Base-by-base conservation (phyloP, 2,797 vertebrate genomes). In the Acanthurus lineatus region DNA sequence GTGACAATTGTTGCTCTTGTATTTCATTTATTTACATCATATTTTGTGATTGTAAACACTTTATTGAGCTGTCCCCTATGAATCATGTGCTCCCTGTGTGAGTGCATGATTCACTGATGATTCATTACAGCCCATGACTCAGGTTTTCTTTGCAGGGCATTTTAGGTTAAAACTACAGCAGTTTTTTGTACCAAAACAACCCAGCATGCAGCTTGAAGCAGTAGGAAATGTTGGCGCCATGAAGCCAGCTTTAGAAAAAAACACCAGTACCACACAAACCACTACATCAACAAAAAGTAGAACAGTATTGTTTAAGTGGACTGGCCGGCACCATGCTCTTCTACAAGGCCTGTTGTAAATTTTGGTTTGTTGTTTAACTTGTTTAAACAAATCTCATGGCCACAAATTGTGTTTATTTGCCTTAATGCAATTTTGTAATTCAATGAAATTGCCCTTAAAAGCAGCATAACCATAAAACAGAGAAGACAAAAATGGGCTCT, bases 51-150 rank as follows among this genome's bases (percentile, higher is more conserved):
- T 22, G 0, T 0, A n/a, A 32, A 56, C 61, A 44, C 44, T 20
- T 70, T 20, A 22, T n/a, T 35, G 22, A 67, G 9, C 16, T 77
- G 48, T 61, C 69, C 61, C 11, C 45, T 12, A 32, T 87, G 81
- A 86, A 6, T 88, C 77, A 77, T 60, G 8, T 42, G 1, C 45
- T 62, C 40, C 54, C 22, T 17, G 40, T 49, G 45, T 66, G 44
- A 75, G 17, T 5, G 28, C 17, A 19, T 86, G 76, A 87, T 3
- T 89, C 85, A 85, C 32, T 5, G 48, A 69, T 84, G 83, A 83
- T 0, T 90, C 81, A 86, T 9, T 1, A 42, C 28, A 20, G 49
- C 40, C 20, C 11, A 10, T 89, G 85, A 90, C 76, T 89, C 80
- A 60, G 75, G 28, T 5, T 77, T 67, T 83, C 51, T 76, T 72